Percentiles rank a stretch among this genome's conserved stretches.
These are phyloP conservation scores for Eucriotettix oculatus DNA, from an alignment of 2,888 invertebrate genomes.

Conservation along the genomic window DNA sequence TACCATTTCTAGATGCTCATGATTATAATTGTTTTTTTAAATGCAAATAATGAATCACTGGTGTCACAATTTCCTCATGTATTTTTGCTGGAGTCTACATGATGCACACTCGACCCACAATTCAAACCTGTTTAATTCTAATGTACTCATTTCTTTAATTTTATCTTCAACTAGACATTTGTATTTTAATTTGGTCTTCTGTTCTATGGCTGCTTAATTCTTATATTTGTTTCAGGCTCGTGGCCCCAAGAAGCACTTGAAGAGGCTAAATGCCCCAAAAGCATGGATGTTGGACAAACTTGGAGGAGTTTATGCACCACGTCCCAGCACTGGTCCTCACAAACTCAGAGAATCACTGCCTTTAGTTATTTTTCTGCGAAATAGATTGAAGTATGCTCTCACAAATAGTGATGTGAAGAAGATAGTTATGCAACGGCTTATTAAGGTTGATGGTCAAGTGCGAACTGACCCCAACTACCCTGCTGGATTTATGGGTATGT, in stretches of 20 bases:
- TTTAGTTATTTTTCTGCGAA: slow-evolving; percentile 88
- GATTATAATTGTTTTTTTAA: too few species aligned
- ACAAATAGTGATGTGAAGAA: slow-evolving; percentile 93
- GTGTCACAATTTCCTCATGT: too few species aligned
- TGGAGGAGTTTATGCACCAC: slow-evolving; percentile 93
- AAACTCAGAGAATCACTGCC: slow-evolving; percentile 94
- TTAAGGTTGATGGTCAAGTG: slow-evolving; percentile 97
- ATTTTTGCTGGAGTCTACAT: too few species aligned
- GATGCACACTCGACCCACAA: too few species aligned
- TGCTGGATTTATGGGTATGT: slow-evolving; percentile 96
- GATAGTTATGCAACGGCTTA: slow-evolving; percentile 93
- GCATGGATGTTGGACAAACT: slow-evolving; percentile 99
- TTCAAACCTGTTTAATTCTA: too few species aligned
- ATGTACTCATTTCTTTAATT: too few species aligned
- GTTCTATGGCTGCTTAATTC: background rate
- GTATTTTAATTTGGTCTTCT: too few species aligned
- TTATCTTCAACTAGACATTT: too few species aligned
- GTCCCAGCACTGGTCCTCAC: slow-evolving; percentile 95
- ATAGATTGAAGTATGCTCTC: slow-evolving; percentile 94
- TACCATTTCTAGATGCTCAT: too few species aligned
- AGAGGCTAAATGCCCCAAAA: slow-evolving; percentile 96
- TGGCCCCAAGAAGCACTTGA: slow-evolving; percentile 98
- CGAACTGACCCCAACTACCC: slow-evolving; percentile 96
- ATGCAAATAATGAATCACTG: too few species aligned
- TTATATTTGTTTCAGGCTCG: slow-evolving; percentile 56